A percentile compares a stretch with the other conserved stretches of the same genome.
Evolutionary conservation across 1,140 invertebrate genomes (phyloP).

Genomic region (Camponotus vicinus): DNA sequence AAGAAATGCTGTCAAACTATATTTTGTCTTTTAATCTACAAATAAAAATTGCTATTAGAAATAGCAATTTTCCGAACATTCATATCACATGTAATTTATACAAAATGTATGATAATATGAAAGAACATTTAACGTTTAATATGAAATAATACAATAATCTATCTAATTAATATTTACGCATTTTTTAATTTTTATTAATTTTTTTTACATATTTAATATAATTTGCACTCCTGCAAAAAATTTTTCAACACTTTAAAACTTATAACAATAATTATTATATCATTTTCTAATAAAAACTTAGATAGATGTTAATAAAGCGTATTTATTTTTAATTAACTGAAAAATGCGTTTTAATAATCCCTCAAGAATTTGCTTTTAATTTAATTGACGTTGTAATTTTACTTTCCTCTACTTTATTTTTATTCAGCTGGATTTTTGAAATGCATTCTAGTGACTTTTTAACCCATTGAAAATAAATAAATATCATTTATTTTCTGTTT

Average conservation of each 20-base stretch:
- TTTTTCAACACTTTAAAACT: neutral
- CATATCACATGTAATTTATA: neutral
- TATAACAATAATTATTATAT: neutral
- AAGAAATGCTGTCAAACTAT: neutral
- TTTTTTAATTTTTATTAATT: neutral
- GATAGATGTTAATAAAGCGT: neutral
- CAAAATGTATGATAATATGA: neutral
- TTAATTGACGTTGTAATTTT: neutral
- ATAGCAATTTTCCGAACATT: neutral
- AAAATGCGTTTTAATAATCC: neutral
- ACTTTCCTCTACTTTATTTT: neutral
- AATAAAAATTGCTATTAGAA: neutral
- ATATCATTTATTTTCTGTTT: neutral
- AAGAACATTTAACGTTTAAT: neutral
- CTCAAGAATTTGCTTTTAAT: neutral
- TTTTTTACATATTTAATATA: neutral
- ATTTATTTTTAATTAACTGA: no score
- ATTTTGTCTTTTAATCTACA: neutral
- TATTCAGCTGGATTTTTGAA: neutral
- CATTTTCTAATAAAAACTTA: neutral
- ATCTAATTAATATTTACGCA: neutral
- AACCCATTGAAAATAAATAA: no score
- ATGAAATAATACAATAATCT: neutral
- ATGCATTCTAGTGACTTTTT: neutral
- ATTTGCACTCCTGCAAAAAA: neutral